Conservation (phyloP, 37 sponge, comb jelly and placozoan genomes). For the Spongilla lacustris region DNA sequence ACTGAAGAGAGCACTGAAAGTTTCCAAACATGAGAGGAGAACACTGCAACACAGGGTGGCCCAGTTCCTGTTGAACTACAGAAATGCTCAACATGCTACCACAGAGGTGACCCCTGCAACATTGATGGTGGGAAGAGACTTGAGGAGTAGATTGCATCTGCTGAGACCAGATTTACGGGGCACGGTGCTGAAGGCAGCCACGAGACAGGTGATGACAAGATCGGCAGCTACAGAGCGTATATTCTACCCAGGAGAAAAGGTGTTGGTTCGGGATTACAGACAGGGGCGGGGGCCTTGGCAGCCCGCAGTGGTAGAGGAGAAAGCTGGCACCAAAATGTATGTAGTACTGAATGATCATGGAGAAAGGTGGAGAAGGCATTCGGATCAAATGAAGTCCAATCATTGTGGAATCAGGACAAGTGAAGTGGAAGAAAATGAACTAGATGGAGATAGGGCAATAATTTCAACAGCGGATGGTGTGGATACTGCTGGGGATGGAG, state of each 20-base stretch:
- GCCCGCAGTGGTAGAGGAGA: neutral
- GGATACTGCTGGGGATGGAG: too few relatives aligned
- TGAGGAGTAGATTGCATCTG: neutral
- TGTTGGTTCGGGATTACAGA: slow-evolving; percentile 1
- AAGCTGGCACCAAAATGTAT: neutral
- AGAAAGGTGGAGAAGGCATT: neutral
- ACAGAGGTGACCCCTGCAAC: neutral
- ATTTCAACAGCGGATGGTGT: too few relatives aligned
- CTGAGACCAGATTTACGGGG: neutral
- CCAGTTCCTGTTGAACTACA: neutral
- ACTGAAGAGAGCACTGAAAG: neutral
- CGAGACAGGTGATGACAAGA: neutral
- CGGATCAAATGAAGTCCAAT: slow-evolving; percentile 20
- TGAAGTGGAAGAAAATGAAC: too few relatives aligned
- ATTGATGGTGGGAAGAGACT: neutral
- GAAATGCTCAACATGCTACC: neutral
- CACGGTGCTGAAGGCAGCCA: neutral
- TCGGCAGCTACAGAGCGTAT: neutral
- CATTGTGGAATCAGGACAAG: too few relatives aligned
- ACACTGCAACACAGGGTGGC: neutral
- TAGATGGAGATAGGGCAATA: too few relatives aligned
- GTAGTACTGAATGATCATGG: neutral
- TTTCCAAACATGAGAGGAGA: neutral
- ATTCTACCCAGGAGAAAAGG: neutral
- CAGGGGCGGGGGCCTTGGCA: neutral